Evolutionary conservation across 2,888 invertebrate genomes (phyloP), one percentile per base, ranked within the genome.

Genomic region (Lasioglossum leucozonium): DNA sequence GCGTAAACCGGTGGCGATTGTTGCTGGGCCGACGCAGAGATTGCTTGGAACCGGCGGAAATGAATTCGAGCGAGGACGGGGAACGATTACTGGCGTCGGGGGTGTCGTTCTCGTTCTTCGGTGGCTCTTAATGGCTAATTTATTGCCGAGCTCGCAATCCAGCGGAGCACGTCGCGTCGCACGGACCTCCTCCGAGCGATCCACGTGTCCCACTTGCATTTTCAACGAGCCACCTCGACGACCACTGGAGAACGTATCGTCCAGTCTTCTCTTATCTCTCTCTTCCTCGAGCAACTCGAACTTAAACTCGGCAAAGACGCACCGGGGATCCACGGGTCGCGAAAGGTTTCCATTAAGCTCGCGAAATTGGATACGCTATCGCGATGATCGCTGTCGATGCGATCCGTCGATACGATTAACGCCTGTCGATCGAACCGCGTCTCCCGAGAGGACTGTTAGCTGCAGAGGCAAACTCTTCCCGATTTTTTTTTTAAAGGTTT

Each of bases 121-220:
- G 37, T 77, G 55, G 26, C 72, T 80, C 73, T 78, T 71, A 51
- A 86, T 84, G 72, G 77, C 42, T 88, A 87, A 89, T 86, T 85
- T 85, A 89, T 89, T 78, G 84, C 79, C 44, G 47, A 81, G 75
- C 75, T 86, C 77, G 77, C 87, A 77, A 86, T 65, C 69, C 55
- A 77, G 65, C 79, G 77, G 75, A 77, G 84, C 51, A 82, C 74
- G 82, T 79, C 73, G 83, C 47, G 44, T 55, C 73, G 81, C 47
- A 26, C 55, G 26, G 42, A 55, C 26, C 65, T 11, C 40, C 78
- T 69, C 47, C 47, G 71, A 34, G 79, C 77, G 67, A 40, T 47
- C 65, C 79, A 79, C 78, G 81, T 87, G 85, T 79, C 78, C 83
- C 78, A 89, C 86, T 88, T 85, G 86, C 82, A 80, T 80, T 82